Evolutionary conservation across 1,140 invertebrate species (phyloP), one percentile per base, ranked within the genome.

Genomic region (Listronotus oregonensis): DNA sequence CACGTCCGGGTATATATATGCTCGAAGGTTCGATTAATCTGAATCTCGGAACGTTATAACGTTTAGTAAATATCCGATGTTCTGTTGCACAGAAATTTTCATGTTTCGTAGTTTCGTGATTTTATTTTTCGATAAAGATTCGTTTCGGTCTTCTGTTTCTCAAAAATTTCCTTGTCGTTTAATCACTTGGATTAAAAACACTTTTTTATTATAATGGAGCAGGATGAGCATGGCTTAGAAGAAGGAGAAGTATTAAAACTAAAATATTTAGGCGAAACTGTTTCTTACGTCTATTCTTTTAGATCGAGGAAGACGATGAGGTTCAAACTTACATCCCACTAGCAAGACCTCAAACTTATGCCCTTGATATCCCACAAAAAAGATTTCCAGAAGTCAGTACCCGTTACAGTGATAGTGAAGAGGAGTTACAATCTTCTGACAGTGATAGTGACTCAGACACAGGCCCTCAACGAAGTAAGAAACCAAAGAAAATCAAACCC

Each of bases 361-460:
- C 72, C n/a, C 18, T 57, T 12, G 59, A 63, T 63, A 73, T 70
- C 10, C 77, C 76, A 50, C 72, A 75, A 39, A 77, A 75, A 51
- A 76, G 80, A 46, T 58, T 78, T 12, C 68, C 72, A n/a, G 43
- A 61, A 31, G 44, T 61, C 7, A 32, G 44, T 44, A 72, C 67
- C 21, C 67, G 47, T 11, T 68, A 71, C 55, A 68, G 62, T 39
- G 76, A 77, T 5, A 74, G 72, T 57, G 83, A 84, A 42, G 82
- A 82, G 18, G 71, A 81, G 32, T 73, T 81, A 55, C 68, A 82
- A 57, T 70, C 82, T 54, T 67, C 72, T 31, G 79, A 82, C 73
- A 81, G 80, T 60, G 74, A 82, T 71, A 80, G 81, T 79, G 78
- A 83, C 69, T 78, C 80, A 0, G 82, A 83, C 4, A 76, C 82